phyloP scores from a whole-genome alignment of 1,140 invertebrate genomes.

The Hypsibius dujardini region DNA sequence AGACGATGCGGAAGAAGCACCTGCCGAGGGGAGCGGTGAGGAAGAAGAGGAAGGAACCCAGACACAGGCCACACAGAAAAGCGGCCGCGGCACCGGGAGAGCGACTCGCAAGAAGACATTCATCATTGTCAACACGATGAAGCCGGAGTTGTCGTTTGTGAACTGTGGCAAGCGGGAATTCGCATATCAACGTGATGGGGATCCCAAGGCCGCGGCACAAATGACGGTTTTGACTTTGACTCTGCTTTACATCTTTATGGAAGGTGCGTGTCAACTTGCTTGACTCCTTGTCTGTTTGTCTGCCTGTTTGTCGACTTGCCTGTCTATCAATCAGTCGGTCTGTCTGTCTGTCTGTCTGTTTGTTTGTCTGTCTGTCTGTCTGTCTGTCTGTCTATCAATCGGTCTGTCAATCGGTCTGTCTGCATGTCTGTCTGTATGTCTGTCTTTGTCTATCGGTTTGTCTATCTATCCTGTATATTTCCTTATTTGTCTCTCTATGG shows the following conservation, averaged over 20 bases:
- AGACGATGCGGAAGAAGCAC: neutral
- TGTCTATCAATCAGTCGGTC: too few relatives aligned
- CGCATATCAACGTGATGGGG: neutral
- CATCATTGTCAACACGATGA: neutral
- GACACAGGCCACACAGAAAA: neutral
- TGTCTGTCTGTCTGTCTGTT: too few relatives aligned
- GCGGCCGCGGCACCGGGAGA: neutral
- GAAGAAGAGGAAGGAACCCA: neutral
- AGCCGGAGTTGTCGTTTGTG: neutral
- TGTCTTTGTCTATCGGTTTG: too few relatives aligned
- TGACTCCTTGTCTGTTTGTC: neutral
- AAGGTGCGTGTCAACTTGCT: neutral
- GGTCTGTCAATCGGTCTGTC: too few relatives aligned
- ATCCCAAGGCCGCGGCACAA: neutral
- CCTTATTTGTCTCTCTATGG: too few relatives aligned
- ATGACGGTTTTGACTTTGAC: neutral
- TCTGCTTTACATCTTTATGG: conserved; percentile 8
- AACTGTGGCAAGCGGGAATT: neutral
- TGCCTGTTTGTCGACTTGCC: too few relatives aligned
- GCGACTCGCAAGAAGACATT: neutral
- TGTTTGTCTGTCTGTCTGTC: too few relatives aligned
- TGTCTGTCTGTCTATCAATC: too few relatives aligned
- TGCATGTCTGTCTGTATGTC: too few relatives aligned
- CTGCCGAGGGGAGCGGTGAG: neutral
- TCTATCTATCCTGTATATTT: too few relatives aligned